Conservation (phyloP, 2,113 vertebrate genomes). For the Pterocles burchelli region DNA sequence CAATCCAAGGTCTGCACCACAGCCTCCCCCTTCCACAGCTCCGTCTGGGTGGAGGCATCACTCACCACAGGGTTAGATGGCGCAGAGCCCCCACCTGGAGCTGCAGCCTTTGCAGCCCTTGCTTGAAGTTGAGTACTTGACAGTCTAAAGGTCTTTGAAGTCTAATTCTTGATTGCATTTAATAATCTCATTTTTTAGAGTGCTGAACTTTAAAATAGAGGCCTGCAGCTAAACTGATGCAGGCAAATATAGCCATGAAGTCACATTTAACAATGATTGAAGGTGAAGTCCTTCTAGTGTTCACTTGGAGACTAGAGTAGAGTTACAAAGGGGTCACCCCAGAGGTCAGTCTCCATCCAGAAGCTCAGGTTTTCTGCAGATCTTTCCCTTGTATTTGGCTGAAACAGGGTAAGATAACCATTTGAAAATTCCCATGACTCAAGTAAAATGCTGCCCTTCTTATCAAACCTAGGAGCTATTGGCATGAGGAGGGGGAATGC, state of each 20-base stretch:
- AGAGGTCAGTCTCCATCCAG: background rate
- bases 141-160: conserved; percentile 74
- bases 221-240: conserved; percentile 56
- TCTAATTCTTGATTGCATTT: conserved; percentile 74
- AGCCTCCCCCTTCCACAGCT: no score
- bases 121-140: background rate
- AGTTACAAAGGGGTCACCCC: conserved; percentile 14
- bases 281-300: conserved; percentile 42
- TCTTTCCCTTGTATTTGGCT: background rate
- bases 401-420: background rate
- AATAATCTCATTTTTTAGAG: conserved; percentile 68
- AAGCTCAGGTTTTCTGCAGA: background rate
- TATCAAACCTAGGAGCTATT: background rate
- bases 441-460: background rate
- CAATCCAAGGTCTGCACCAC: no score
- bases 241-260: conserved; percentile 51
- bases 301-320: conserved; percentile 27
- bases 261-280: conserved; percentile 62
- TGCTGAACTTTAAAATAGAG: conserved; percentile 62
- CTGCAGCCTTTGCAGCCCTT: no score
- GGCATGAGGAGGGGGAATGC: background rate
- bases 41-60: no score
- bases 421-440: background rate
- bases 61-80: no score
- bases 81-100: no score